phyloP scores from a whole-genome alignment of 2,888 invertebrate genomes.

The Ethmia dodecea region DNA sequence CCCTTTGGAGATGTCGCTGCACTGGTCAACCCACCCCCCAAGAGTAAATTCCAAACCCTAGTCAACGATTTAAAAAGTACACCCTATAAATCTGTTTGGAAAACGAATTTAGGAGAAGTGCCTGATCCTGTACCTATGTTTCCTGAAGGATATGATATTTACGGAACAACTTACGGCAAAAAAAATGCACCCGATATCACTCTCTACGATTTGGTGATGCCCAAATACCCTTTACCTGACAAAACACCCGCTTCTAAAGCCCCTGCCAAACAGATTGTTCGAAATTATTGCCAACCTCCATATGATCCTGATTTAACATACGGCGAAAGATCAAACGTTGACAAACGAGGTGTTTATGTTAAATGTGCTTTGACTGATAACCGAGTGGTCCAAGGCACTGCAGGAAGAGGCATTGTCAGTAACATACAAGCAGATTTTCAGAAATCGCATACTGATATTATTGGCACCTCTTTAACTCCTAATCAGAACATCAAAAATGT shows the following conservation, averaged over 20 bases:
- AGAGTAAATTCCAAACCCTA: constrained; percentile 53
- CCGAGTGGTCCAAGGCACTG: constrained; percentile 31
- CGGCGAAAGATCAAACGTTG: constrained; percentile 38
- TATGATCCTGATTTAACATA: constrained; percentile 44
- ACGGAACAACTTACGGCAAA: constrained; percentile 50
- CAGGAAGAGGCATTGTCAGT: constrained; percentile 27
- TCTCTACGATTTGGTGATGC: constrained; percentile 51
- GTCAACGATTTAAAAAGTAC: constrained; percentile 56
- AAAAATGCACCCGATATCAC: constrained; percentile 36
- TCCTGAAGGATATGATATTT: constrained; percentile 49
- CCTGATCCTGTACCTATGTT: constrained; percentile 55
- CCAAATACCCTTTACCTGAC: constrained; percentile 22
- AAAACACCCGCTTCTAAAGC: constrained; percentile 21
- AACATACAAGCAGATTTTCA: constrained; percentile 40
- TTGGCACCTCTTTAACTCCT: constrained; percentile 45
- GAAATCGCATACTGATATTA: constrained; percentile 23
- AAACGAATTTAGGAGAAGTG: constrained; percentile 37
- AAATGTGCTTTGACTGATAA: constrained; percentile 40
- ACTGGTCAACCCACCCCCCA: constrained; percentile 43
- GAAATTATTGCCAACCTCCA: constrained; percentile 32
- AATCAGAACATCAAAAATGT: constrained; percentile 53
- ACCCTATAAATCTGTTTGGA: constrained; percentile 56
- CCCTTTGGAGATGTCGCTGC: constrained; percentile 32
- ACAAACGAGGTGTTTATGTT: constrained; percentile 44
- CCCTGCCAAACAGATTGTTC: constrained; percentile 24